Base-by-base conservation (phyloP, 2,113 vertebrate species). In the Ailuropoda melanoleuca region DNA sequence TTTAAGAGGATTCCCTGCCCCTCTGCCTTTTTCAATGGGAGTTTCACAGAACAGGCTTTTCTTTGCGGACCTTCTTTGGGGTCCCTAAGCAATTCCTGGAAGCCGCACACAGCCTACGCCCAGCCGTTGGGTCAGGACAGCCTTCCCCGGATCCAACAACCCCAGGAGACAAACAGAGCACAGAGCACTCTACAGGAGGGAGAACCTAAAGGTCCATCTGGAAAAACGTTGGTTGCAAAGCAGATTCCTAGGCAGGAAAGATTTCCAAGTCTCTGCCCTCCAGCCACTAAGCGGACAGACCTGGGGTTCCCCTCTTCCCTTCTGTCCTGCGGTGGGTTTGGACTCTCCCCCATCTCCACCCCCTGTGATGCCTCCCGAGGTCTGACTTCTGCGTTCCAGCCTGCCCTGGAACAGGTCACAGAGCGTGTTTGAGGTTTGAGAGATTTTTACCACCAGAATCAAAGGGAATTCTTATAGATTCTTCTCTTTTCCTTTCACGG, bases 331-430 rank as follows among this genome's bases (percentile, higher is more conserved):
- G 17, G 17, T 4, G 24, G 9, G 24, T 5, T 1, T 43, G 37
- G 8, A 31, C 4, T 55, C 23, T 50, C 31, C 17, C 13, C 23
- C 3, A 5, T 7, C 8, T 1, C 14, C 10, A 2, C 14, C 23
- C 60, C 55, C 3, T 8, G 43, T 2, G 2, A 5, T 11, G 18
- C 26, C 60, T 84, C 85, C 34, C 1, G 18, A 64, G 29, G 53
- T 24, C n/a, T 17, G 92, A 37, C 29, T 53, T 46, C 55, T 26
- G 14, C 17, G 18, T 15, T 14, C n/a, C 4, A 23, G 1, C 46
- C 37, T 72, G 62, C 29, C 21, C 23, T 31, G 37, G 56, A 34
- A 29, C 31, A 50, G 56, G 37, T 17, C 75, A 13, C 50, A 19
- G 66, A 66, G 31, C 29, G 24, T 55, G 0, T 62, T 39, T 31